Percentiles rank a stretch among this genome's conserved stretches.
These are phyloP conservation scores for Stenchaetothrips biformis DNA, from an alignment of 2,888 invertebrate species.

Conservation along the genomic window DNA sequence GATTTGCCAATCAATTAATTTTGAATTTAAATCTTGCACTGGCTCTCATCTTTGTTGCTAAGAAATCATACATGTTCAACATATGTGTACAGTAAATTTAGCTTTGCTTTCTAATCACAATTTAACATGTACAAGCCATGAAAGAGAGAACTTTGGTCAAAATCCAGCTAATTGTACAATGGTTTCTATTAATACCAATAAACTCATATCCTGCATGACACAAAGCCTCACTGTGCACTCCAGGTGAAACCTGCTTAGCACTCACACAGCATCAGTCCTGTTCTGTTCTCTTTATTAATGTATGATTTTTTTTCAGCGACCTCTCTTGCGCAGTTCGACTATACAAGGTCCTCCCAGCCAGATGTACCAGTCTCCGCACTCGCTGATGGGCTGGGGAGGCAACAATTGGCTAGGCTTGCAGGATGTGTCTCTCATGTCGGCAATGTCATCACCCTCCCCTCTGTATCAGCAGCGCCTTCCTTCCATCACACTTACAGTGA, in stretches of 20 bases:
- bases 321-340: slow-evolving; percentile 25
- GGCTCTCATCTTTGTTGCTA: no score
- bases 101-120: no score
- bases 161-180: no score
- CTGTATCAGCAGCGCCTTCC: not conserved
- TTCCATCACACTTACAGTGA: slow-evolving; percentile 34
- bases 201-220: not conserved
- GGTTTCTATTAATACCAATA: no score
- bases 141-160: no score
- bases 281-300: not conserved
- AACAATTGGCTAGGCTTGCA: slow-evolving; percentile 10
- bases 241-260: not conserved
- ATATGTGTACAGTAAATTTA: no score
- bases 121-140: no score
- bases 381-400: not conserved
- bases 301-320: slow-evolving; percentile 22
- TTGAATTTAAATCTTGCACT: not conserved
- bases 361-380: slow-evolving; percentile 28
- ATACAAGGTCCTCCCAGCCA: slow-evolving; percentile 21
- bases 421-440: not conserved
- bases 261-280: not conserved
- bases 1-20: not conserved
- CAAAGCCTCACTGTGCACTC: not conserved
- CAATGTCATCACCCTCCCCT: not conserved
- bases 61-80: no score